Evolutionary conservation across 1,140 invertebrate species (phyloP).

Genomic region (Rhyzopertha dominica): DNA sequence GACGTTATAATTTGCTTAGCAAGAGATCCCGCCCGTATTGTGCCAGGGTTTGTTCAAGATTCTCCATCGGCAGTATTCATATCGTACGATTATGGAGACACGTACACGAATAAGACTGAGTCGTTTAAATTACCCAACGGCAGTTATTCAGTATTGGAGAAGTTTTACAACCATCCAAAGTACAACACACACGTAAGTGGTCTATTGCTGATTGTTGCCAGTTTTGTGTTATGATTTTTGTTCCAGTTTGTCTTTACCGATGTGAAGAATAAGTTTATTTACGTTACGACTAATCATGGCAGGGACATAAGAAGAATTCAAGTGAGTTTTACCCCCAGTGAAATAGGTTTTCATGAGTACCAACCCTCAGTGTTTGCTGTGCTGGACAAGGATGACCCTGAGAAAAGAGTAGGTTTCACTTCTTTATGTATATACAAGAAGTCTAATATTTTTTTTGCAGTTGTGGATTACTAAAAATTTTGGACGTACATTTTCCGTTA

Average conservation of each 20-base stretch:
- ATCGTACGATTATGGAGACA: slow-evolving; percentile 80
- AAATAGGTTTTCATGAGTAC: slow-evolving; percentile 68
- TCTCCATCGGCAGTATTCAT: slow-evolving; percentile 72
- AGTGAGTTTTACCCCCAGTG: slow-evolving; percentile 69
- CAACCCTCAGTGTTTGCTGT: slow-evolving; percentile 57
- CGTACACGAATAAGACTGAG: slow-evolving; percentile 69
- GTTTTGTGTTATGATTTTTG: slow-evolving; percentile 20
- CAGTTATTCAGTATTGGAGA: slow-evolving; percentile 66
- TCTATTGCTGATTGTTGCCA: no score
- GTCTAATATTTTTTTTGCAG: slow-evolving; percentile 47
- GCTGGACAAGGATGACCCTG: slow-evolving; percentile 66
- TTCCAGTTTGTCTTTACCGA: slow-evolving; percentile 82
- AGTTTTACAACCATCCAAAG: slow-evolving; percentile 78
- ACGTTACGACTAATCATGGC: slow-evolving; percentile 71
- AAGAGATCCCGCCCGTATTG: slow-evolving; percentile 63
- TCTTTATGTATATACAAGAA: slow-evolving; percentile 1
- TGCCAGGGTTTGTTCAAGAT: slow-evolving; percentile 43
- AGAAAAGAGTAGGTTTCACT: slow-evolving; percentile 56
- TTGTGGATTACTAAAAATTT: slow-evolving; percentile 72
- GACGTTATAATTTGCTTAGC: slow-evolving; percentile 83
- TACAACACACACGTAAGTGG: slow-evolving; percentile 70
- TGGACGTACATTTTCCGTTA: slow-evolving; percentile 62
- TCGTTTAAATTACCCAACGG: slow-evolving; percentile 54
- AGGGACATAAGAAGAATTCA: slow-evolving; percentile 54
- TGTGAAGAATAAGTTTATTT: slow-evolving; percentile 68